These are phyloP conservation scores for Drosophila ananassae DNA, from an alignment of 1,140 invertebrate genomes.

Conservation along the genomic window DNA sequence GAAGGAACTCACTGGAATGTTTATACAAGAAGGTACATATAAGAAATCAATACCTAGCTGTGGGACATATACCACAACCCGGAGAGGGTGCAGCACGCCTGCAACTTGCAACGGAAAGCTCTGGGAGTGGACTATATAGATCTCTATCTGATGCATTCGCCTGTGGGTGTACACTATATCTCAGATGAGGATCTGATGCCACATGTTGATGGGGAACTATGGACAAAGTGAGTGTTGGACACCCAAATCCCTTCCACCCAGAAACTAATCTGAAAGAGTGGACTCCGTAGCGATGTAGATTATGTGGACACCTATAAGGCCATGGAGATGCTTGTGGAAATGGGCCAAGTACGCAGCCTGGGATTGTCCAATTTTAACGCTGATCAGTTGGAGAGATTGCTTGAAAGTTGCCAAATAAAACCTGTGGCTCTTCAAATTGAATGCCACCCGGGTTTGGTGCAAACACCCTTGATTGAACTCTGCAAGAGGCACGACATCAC, in stretches of 20 bases:
- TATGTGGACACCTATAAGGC: conserved; percentile 95
- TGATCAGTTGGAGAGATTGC: conserved; percentile 89
- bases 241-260: not conserved
- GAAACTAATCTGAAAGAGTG: conserved; percentile 13
- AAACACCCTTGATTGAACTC: conserved; percentile 89
- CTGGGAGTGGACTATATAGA: conserved; percentile 90
- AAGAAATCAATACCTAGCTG: conserved; percentile 21
- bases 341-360: conserved; percentile 90
- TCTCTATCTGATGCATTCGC: conserved; percentile 92
- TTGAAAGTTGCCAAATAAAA: conserved; percentile 88
- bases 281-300: conserved; percentile 85
- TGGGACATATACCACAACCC: conserved; percentile 67
- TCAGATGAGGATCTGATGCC: conserved; percentile 58
- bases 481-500: conserved; percentile 88
- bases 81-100: conserved; percentile 56
- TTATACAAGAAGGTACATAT: not conserved
- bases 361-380: conserved; percentile 97
- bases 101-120: conserved; percentile 85
- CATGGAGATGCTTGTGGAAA: conserved; percentile 90
- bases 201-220: conserved; percentile 27
- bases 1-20: not conserved
- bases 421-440: conserved; percentile 91
- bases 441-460: conserved; percentile 93
- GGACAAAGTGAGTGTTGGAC: conserved; percentile 47
- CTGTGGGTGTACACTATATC: conserved; percentile 83